Evolutionary conservation across 2,888 invertebrate species (phyloP).

Genomic region (Acrobasis suavella): DNA sequence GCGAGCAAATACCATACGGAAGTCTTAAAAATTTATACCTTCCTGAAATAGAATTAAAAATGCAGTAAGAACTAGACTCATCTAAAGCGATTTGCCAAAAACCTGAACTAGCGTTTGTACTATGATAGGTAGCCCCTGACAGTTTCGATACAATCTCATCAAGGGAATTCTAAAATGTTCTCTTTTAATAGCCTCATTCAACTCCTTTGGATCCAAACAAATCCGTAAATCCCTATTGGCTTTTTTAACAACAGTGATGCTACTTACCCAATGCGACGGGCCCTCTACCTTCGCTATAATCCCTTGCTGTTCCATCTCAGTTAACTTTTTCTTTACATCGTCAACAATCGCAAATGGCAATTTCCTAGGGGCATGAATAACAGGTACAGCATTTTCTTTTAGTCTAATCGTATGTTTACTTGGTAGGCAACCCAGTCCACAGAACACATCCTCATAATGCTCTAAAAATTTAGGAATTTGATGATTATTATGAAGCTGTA

Average conservation of each 20-base stretch:
- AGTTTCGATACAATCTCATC: background rate
- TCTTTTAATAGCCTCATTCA: background rate
- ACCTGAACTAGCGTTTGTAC: background rate
- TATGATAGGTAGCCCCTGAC: background rate
- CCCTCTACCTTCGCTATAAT: background rate
- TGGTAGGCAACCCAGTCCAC: conserved; percentile 25
- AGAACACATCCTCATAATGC: conserved; percentile 20
- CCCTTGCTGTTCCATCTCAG: conserved; percentile 9
- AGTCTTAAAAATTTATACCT: background rate
- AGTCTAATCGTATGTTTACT: conserved; percentile 22
- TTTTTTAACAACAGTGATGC: background rate
- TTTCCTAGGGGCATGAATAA: conserved; percentile 24
- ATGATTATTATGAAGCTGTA: background rate
- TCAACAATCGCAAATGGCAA: conserved; percentile 22
- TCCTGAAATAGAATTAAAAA: background rate
- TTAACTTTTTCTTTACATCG: conserved; percentile 15
- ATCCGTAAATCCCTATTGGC: background rate
- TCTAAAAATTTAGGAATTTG: background rate
- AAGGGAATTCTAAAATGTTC: background rate
- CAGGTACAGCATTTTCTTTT: conserved; percentile 18
- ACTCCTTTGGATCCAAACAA: background rate
- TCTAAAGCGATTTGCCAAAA: background rate
- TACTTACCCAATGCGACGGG: background rate
- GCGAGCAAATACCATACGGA: background rate
- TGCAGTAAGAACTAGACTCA: background rate